Evolutionary conservation across 1,140 invertebrate species (phyloP).

Genomic region (Dreissena rostriformis): DNA sequence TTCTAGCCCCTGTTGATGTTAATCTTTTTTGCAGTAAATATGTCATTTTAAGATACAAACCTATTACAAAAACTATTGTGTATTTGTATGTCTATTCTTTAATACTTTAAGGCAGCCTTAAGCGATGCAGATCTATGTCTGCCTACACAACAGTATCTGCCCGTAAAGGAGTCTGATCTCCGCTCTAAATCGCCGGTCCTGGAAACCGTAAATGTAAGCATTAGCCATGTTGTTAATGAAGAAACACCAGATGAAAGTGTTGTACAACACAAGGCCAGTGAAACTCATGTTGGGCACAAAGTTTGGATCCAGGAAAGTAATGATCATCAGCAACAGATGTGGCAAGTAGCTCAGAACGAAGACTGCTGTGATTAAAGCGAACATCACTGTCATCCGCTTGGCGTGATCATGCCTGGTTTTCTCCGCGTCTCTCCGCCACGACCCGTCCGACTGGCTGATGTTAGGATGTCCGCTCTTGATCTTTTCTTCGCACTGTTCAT

Average conservation of each 20-base stretch:
- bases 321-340: constrained; percentile 61
- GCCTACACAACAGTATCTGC: neutral
- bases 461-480: constrained; percentile 17
- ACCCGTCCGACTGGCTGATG: neutral
- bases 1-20: no score
- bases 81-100: no score
- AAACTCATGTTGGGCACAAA: constrained; percentile 48
- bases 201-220: constrained; percentile 69
- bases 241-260: constrained; percentile 66
- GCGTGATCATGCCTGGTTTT: constrained; percentile 2
- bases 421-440: neutral
- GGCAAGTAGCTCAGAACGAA: constrained; percentile 70
- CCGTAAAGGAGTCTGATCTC: constrained; percentile 40
- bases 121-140: neutral
- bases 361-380: constrained; percentile 65
- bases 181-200: constrained; percentile 62
- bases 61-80: no score
- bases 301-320: constrained; percentile 55
- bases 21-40: no score
- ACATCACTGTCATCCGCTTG: constrained; percentile 66
- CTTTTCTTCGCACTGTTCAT: neutral
- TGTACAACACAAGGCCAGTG: constrained; percentile 59
- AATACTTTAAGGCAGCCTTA: no score
- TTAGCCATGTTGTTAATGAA: constrained; percentile 70
- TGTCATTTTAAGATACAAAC: no score